Conservation (phyloP, 2,888 invertebrate genomes). For the Phalera bucephala region DNA sequence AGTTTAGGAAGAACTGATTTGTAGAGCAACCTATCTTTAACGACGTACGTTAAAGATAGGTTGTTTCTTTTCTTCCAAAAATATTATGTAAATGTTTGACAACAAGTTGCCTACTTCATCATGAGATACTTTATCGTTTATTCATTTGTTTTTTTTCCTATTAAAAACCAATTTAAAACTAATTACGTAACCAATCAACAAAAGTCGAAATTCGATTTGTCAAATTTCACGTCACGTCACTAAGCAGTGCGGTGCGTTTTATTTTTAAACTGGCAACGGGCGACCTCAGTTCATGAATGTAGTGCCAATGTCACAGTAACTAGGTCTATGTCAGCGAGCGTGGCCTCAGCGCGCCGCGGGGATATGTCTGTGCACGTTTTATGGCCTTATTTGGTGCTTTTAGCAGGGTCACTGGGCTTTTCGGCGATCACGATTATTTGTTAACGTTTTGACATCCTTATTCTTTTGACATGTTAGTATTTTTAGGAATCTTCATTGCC, state of each 20-base stretch:
- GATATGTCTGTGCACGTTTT: constrained; percentile 44
- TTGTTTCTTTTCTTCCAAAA: too few species aligned
- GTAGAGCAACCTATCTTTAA: too few species aligned
- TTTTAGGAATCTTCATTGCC: neutral
- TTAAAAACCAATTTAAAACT: too few species aligned
- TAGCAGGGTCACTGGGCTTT: constrained; percentile 43
- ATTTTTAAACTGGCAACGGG: constrained; percentile 73
- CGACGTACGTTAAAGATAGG: too few species aligned
- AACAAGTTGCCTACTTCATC: too few species aligned
- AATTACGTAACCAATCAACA: too few species aligned
- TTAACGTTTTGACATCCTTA: neutral
- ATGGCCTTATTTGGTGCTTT: constrained; percentile 54
- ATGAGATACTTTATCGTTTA: too few species aligned
- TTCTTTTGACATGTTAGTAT: neutral
- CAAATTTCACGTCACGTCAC: constrained; percentile 50
- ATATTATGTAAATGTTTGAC: too few species aligned
- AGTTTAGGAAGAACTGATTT: too few species aligned
- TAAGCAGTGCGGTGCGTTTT: constrained; percentile 48
- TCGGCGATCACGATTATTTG: constrained; percentile 23
- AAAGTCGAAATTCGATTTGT: constrained; percentile 36
- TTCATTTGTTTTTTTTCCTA: too few species aligned
- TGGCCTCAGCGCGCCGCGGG: constrained; percentile 57
- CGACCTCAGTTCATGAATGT: constrained; percentile 79
- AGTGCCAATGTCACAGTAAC: constrained; percentile 80
- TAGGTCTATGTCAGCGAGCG: constrained; percentile 78